Evolutionary conservation across 1,140 invertebrate genomes (phyloP), one percentile per base, ranked within the genome.

Genomic region (Pectinophora gossypiella): DNA sequence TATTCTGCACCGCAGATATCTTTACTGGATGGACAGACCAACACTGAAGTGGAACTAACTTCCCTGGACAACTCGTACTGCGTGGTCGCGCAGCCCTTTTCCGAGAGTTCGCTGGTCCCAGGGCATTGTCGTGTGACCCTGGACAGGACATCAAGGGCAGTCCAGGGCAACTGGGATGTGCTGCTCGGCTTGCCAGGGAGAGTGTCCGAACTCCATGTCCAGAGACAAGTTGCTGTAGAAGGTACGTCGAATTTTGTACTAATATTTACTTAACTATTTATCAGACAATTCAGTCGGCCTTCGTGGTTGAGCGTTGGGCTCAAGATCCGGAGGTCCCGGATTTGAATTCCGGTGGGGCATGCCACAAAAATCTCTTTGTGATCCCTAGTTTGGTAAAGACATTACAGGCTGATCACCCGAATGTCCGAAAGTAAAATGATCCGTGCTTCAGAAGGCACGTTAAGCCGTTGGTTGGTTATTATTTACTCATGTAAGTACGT

Each of bases 81-180:
- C 35, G 23, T 81, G 5, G 79, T 83, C 3, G 55, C 70, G 3
- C 75, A 81, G 50, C 79, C 79, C 2, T 80, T 78, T 47, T 56
- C 72, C 1, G 73, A 84, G 38, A 73, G 68, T 32, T 56, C 69
- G 0, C 59, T 85, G 19, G 54, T 85, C 4, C 60, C 77, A 9
- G 85, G 83, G 3, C 71, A 78, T 10, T 87, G 85, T 51, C 54
- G 36, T 5, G 67, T 85, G 4, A 68, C 61, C 4, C 48, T 85
- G n/a, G 72, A 78, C 10, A 68, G 69, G n/a, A 63, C 72, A 0
- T 75, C 68, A 1, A 71, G 82, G 59, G 79, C 76, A 16, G 59
- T 86, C 15, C 78, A 86, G 52, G 85, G 85, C 1, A 66, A 59
- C 19, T 87, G 84, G 84, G 64, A 72, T 15, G 58, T 82, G 1